Conservation (phyloP, 2,113 vertebrate genomes). For the Uria lomvia region DNA sequence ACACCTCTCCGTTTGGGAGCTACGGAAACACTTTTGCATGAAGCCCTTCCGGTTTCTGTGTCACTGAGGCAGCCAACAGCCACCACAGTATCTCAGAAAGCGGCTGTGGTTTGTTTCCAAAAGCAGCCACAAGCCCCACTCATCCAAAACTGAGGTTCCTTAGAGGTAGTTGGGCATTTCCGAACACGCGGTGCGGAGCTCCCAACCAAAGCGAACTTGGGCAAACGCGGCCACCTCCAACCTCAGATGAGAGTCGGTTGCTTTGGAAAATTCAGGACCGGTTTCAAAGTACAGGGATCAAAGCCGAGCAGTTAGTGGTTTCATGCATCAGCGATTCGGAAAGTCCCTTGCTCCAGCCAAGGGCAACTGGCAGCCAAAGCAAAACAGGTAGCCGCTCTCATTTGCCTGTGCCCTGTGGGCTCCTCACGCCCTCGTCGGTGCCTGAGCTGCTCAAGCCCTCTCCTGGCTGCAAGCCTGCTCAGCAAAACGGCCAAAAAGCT, state of each 20-base stretch:
- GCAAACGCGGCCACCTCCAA: accelerated
- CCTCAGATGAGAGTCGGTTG: not conserved
- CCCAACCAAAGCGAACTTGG: not conserved
- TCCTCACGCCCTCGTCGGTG: accelerated
- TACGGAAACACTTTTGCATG: not conserved
- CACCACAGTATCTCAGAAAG: not conserved
- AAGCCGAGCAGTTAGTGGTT: conserved; percentile 7
- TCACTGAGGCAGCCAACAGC: not conserved
- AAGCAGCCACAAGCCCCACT: not conserved
- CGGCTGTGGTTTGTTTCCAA: not conserved
- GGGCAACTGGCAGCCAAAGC: not conserved
- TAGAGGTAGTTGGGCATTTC: not conserved
- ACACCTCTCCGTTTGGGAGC: accelerated
- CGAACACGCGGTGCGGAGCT: accelerated
- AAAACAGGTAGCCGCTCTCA: not conserved
- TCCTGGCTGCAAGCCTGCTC: not conserved
- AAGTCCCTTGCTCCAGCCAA: conserved; percentile 28
- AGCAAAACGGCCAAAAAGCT: not conserved
- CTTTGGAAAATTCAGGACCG: not conserved
- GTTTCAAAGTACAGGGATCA: not conserved
- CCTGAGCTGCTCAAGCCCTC: accelerated
- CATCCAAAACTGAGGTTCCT: not conserved
- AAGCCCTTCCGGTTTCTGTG: not conserved
- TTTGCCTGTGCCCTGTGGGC: accelerated
- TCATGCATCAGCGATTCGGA: not conserved